phyloP scores from a whole-genome alignment of 2,888 invertebrate genomes.

The Drosophila kuntzei region DNA sequence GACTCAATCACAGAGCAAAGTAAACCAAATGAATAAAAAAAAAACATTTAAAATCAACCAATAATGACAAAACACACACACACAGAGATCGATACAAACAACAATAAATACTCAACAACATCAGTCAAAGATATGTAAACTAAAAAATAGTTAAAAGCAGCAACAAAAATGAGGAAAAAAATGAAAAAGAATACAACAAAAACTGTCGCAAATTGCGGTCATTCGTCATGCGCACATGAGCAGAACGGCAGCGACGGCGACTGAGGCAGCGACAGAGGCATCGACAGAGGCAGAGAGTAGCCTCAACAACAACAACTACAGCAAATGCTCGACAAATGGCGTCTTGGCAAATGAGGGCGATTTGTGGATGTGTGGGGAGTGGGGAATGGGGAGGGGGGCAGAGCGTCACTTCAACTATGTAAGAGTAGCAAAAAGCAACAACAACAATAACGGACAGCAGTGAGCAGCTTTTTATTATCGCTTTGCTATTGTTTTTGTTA shows the following conservation, averaged over 20 bases:
- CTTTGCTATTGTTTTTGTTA: slow-evolving; percentile 47
- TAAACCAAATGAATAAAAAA: slow-evolving; percentile 35
- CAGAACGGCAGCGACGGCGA: slow-evolving; percentile 68
- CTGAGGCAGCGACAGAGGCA: background rate
- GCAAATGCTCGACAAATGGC: slow-evolving; percentile 70
- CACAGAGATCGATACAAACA: slow-evolving; percentile 27
- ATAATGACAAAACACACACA: slow-evolving; percentile 68
- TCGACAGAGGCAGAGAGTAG: slow-evolving; percentile 24
- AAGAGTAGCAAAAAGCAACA: slow-evolving; percentile 45
- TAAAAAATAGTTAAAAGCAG: slow-evolving; percentile 64
- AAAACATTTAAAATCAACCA: slow-evolving; percentile 67
- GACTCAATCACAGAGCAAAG: slow-evolving; percentile 44
- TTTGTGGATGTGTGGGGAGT: slow-evolving; percentile 28
- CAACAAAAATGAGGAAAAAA: slow-evolving; percentile 29
- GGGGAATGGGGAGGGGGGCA: slow-evolving; percentile 11
- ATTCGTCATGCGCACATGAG: slow-evolving; percentile 85
- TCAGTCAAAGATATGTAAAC: slow-evolving; percentile 70
- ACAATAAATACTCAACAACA: slow-evolving; percentile 73
- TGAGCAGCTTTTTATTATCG: slow-evolving; percentile 41
- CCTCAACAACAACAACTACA: slow-evolving; percentile 32
- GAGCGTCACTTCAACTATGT: slow-evolving; percentile 40
- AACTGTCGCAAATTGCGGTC: slow-evolving; percentile 84
- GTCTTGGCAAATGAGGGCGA: slow-evolving; percentile 66
- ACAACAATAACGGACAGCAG: slow-evolving; percentile 31
- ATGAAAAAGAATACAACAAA: slow-evolving; percentile 49